These are phyloP conservation scores for Copsychus sechellarum DNA, from an alignment of 2,113 vertebrate species.

Conservation along the genomic window DNA sequence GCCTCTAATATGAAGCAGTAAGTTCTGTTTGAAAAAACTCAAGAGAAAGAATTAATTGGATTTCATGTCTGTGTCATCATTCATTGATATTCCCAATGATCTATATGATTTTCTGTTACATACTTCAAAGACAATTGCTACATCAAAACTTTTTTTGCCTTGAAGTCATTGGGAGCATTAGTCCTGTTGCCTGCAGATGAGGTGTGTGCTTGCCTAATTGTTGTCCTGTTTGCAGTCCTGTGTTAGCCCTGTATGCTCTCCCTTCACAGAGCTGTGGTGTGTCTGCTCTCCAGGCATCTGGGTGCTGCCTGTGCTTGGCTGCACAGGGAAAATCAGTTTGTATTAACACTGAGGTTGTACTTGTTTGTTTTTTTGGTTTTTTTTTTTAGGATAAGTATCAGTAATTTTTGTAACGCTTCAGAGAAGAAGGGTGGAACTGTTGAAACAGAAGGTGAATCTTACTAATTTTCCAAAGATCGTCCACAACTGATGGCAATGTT, in stretches of 20 bases:
- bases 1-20: not conserved
- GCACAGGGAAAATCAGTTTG: constrained; percentile 3
- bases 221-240: not conserved
- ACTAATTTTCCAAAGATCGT: not conserved
- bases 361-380: not conserved
- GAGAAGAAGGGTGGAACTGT: constrained; percentile 29
- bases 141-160: not conserved
- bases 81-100: rapidly evolving
- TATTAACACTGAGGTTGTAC: not conserved
- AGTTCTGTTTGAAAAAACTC: not conserved
- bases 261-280: not conserved
- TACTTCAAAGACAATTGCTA: not conserved
- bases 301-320: not conserved
- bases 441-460: constrained; percentile 32
- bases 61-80: not conserved
- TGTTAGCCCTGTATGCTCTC: not conserved
- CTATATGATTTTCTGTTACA: not conserved
- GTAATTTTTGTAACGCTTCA: constrained; percentile 46
- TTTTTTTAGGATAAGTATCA: constrained; percentile 19
- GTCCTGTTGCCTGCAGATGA: not conserved
- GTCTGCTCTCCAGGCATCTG: not conserved
- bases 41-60: not conserved
- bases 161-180: not conserved
- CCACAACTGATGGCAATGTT: not conserved
- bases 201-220: not conserved